phyloP scores from a whole-genome alignment of 2,797 vertebrate species.

The Hapalemur alaotrensis region DNA sequence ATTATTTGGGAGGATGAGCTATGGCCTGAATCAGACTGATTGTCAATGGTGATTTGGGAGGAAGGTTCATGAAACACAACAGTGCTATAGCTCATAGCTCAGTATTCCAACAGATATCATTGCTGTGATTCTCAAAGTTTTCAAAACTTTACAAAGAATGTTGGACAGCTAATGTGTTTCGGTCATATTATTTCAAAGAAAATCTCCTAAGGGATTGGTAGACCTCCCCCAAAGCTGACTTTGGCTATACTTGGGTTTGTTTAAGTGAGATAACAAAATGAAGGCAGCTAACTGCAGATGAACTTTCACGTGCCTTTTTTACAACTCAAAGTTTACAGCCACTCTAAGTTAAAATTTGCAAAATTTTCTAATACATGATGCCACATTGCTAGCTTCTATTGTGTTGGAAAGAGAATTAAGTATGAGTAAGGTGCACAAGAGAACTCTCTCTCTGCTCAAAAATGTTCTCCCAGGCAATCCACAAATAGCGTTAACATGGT shows the following conservation, averaged over 20 bases:
- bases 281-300: slow-evolving; percentile 28
- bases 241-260: slow-evolving; percentile 23
- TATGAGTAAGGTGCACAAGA: not conserved
- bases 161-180: slow-evolving; percentile 28
- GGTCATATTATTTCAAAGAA: slow-evolving; percentile 40
- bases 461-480: not conserved
- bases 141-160: slow-evolving; percentile 41
- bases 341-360: not conserved
- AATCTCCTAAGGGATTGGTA: slow-evolving; percentile 13
- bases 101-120: slow-evolving; percentile 19
- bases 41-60: slow-evolving; percentile 65
- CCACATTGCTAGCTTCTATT: not conserved
- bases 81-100: not conserved
- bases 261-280: slow-evolving; percentile 48
- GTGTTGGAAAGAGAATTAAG: slow-evolving; percentile 25
- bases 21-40: slow-evolving; percentile 35
- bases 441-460: not conserved
- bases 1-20: slow-evolving; percentile 62
- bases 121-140: slow-evolving; percentile 38
- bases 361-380: not conserved
- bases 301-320: not conserved
- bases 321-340: not conserved
- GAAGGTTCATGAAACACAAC: slow-evolving; percentile 43
- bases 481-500: not conserved
- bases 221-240: not conserved